phyloP scores from a whole-genome alignment of 2,888 invertebrate species.

The Mesorhabditis spiculigera region DNA sequence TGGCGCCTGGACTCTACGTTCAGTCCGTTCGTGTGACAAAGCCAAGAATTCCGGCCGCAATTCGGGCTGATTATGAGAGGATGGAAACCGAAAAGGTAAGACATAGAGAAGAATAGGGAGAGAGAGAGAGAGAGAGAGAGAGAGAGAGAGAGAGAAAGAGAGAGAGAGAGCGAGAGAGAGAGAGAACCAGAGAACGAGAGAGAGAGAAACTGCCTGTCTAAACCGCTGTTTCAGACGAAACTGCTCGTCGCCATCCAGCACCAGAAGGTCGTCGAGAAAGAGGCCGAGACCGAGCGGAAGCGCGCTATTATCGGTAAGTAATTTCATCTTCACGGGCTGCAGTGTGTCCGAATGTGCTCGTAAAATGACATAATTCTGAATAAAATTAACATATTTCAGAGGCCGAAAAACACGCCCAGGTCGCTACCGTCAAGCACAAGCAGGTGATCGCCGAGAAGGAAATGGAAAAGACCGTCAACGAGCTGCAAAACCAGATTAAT shows the following conservation, averaged over 20 bases:
- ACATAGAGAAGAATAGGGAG: too few relatives aligned
- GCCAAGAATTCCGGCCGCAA: constrained; percentile 84
- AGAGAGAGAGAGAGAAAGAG: too few relatives aligned
- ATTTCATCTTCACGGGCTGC: too few relatives aligned
- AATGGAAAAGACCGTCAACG: constrained; percentile 17
- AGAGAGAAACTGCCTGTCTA: too few relatives aligned
- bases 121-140: too few relatives aligned
- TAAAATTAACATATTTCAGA: too few relatives aligned
- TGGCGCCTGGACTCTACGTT: constrained; percentile 78
- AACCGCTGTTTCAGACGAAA: too few relatives aligned
- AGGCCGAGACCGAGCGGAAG: constrained; percentile 83
- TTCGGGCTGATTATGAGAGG: constrained; percentile 79
- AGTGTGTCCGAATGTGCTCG: too few relatives aligned
- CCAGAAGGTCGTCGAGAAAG: constrained; percentile 85
- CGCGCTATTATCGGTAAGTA: constrained; percentile 74
- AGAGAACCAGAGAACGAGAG: too few relatives aligned
- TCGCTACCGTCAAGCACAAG: constrained; percentile 79
- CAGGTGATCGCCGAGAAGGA: constrained; percentile 87
- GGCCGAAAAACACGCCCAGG: constrained; percentile 80
- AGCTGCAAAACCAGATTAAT: constrained; percentile 13
- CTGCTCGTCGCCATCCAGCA: constrained; percentile 78
- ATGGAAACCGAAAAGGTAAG: constrained; percentile 76
- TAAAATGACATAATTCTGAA: too few relatives aligned
- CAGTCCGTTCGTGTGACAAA: constrained; percentile 85
- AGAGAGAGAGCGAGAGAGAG: constrained; percentile 9